Evolutionary conservation across 1,140 invertebrate species (phyloP), one percentile per base, ranked within the genome.

Genomic region (Cydia fagiglandana): DNA sequence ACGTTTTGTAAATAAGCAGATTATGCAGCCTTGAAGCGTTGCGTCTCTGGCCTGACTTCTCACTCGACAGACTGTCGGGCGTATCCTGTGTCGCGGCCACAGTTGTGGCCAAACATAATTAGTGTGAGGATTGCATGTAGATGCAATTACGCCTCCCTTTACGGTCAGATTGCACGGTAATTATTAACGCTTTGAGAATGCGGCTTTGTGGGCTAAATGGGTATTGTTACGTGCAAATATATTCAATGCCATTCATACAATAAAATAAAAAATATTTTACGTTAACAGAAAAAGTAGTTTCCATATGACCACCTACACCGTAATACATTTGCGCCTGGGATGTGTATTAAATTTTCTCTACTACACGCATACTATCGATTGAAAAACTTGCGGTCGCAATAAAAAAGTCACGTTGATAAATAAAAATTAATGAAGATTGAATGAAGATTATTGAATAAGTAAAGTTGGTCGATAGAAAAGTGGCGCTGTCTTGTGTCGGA

Each of bases 61-160:
- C 17, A 61, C 56, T 20, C 15, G 53, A 50, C 47, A 53, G 50
- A 61, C 56, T 61, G 56, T 24, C 56, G 9, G 7, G 20, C 53
- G 15, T 56, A 56, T 17, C 53, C 56, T 24, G 56, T 24, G 56
- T 61, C 56, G 56, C 56, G 56, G 7, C 56, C 56, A 61, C 56
- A 79, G 78, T 83, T 87, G 84, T 79, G 81, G 79, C 77, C 78
- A 80, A 80, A 84, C 77, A 84, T 87, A 89, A 88, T 88, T 87
- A 83, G 73, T 79, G 79, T 77, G 75, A 30, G 83, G 77, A 87
- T 84, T 88, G 84, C 84, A 85, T 79, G 84, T 82, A 84, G 79
- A 86, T 80, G 83, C 83, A 85, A 87, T 87, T 83, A 83, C 74
- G 10, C 45, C n/a, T 53, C 38, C 77, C 76, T 77, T 75, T 61